Percentiles rank a stretch among this genome's conserved stretches.
These are phyloP conservation scores for Girardinus metallicus DNA, from an alignment of 2,797 vertebrate species.

Conservation along the genomic window DNA sequence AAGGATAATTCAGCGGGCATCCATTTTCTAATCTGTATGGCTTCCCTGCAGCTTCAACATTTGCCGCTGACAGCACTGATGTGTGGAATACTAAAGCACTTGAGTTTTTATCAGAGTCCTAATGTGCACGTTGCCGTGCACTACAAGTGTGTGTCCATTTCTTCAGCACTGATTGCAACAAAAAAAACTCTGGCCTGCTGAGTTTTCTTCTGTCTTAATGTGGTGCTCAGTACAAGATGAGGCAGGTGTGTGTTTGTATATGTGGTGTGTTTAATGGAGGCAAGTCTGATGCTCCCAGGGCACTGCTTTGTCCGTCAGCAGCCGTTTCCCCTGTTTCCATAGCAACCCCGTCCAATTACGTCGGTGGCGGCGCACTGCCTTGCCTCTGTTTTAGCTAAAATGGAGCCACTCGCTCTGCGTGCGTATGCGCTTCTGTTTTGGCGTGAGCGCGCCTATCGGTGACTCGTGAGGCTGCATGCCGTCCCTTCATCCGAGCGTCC, in stretches of 20 bases:
- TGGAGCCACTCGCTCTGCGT: conserved; percentile 67
- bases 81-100: conserved; percentile 46
- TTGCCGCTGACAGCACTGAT: conserved; percentile 17
- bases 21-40: conserved; percentile 38
- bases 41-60: conserved; percentile 31
- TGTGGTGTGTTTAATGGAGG: conserved; percentile 56
- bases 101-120: conserved; percentile 40
- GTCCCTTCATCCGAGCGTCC: conserved; percentile 59
- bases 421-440: conserved; percentile 32
- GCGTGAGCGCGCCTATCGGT: conserved; percentile 30
- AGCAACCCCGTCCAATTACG: conserved; percentile 94
- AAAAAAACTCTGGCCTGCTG: not conserved
- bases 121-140: conserved; percentile 5
- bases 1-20: conserved; percentile 45
- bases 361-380: conserved; percentile 71
- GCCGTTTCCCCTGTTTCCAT: conserved; percentile 98
- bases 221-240: conserved; percentile 3
- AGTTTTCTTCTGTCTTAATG: conserved; percentile 9
- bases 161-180: conserved; percentile 33
- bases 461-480: conserved; percentile 41
- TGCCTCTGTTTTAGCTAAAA: conserved; percentile 76
- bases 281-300: conserved; percentile 83
- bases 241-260: conserved; percentile 24
- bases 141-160: conserved; percentile 27
- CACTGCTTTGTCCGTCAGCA: conserved; percentile 86